Evolutionary conservation across 2,113 vertebrate genomes (phyloP), one percentile per base, ranked within the genome.

Genomic region (Sinosuthora webbiana): DNA sequence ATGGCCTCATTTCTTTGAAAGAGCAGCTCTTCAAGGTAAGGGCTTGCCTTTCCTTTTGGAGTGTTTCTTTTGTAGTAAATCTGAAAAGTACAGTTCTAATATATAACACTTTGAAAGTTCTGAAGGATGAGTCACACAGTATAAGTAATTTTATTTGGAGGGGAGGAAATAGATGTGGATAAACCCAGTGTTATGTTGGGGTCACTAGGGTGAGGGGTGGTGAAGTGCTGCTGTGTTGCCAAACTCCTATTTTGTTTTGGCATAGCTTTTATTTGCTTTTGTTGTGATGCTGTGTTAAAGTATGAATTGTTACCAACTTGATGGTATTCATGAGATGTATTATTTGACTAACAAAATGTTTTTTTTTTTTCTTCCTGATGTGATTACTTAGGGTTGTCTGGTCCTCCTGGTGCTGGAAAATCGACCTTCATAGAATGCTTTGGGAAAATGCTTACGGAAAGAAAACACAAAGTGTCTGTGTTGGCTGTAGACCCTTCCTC

Each of bases 401-500:
- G 99, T 55, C 99, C 99, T 57, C 99, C 99, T 22, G 99, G 99
- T 94, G 99, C 99, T 90, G 99, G 99, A 63, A 99, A 99, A 97
- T 99, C 99, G 0, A 99, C 99, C 33, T 99, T 99, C 96, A 99
- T 99, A 84, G 99, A 99, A 96, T 99, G 98, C 77, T 98, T 99
- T 97, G 99, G 99, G 49, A 99, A 99, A 91, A 99, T 99, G 99
- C 97, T 99, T 88, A 99, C 99, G 2, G 98, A 97, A 83, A 97
- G 97, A 87, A 99, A 98, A 49, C 98, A 99, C 94, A 99, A 98
- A 97, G 98, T 99, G 25, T 98, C 99, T 22, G 99, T 99, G 68
- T 94, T 99, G 86, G 99, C 99, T 55, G 99, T 99, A 41, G 99
- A 99, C 75, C 99, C 99, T 19, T 99, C 99, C 2, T 99, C 99